Base-by-base conservation (phyloP, 2,113 vertebrate species). In the Silurus asotus region DNA sequence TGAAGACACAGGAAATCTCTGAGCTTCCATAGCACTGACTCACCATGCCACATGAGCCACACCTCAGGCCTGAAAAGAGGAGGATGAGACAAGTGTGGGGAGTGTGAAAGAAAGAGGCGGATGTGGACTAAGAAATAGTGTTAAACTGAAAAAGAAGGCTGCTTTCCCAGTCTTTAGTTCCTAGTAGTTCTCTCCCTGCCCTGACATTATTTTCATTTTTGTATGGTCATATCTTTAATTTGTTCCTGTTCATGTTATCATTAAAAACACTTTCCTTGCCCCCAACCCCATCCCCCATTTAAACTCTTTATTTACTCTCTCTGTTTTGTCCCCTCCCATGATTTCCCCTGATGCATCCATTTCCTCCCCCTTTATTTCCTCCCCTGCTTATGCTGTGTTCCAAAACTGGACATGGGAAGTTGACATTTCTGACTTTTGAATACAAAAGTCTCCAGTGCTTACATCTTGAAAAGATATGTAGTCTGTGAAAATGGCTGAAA, bases 11-110 rank as follows among this genome's bases (percentile, higher is more conserved):
- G 91, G 87, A 91, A 89, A 92, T 91, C 88, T 87, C 78, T 83
- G 25, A 90, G 88, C 91, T 93, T 92, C 91, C 90, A 84, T 81
- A 74, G 81, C 89, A 87, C 89, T 95, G 92, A 95, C 88, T 95
- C 93, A 91, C 65, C 8, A 69, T 70, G 53, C 76, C 70, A 85
- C 82, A 75, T 59, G 79, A 89, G 78, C 82, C 87, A 81, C 84
- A 87, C 85, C 88, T 87, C 86, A 84, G 81, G 65, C 81, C 76
- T 56, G 80, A 72, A 84, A 48, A 20, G 69, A 61, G 64, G 76
- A 61, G 11, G 62, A 56, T 67, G 56, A 82, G 45, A 56, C 51
- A 55, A 51, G 61, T 75, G 82, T 20, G 59, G 84, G n/a, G 51
- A 85, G 81, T 83, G 59, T 72, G 55, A 85, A 72, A 59, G 55